Base-by-base conservation (phyloP, 2,888 invertebrate genomes). In the Acleris laterana region DNA sequence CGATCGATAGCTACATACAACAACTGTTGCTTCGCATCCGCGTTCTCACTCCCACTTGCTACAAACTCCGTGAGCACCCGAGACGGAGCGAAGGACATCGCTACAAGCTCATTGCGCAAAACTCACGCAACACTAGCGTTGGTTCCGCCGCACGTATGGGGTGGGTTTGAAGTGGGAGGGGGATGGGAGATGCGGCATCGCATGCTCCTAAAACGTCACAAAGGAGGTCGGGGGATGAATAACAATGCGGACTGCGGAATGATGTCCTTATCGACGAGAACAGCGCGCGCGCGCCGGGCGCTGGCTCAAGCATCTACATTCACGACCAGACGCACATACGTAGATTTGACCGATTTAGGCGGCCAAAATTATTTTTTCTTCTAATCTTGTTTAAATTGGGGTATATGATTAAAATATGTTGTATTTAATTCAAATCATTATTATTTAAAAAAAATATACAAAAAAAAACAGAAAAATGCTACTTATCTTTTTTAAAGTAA, bases 201-300 rank as follows among this genome's bases (percentile, higher is more conserved):
- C 84, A 85, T 85, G 85, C 81, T 85, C 85, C 84, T 84, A 83
- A 87, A 87, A 86, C 89, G 89, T 88, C 88, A 88, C 84, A 85
- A 89, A 89, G 84, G 89, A 90, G 90, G 90, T 90, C 90, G 89
- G 79, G 79, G 79, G 86, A 89, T 89, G 90, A 92, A 90, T 89
- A 90, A 90, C 90, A 90, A 91, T 92, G 92, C 92, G 89, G 90
- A 90, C 88, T 91, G 90, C 92, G 91, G 89, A 89, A 86, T 85
- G 84, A 87, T 88, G 89, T 90, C 90, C 90, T 88, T 84, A 86
- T 77, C 78, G 84, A 83, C 82, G 51, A 49, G 60, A 65, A 55
- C 64, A 38, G 53, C 55, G 55, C 55, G 28, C 57, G 57, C 50
- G 59, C 59, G 49, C 51, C 65, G 66, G 20, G 50, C 58, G 58